Base-by-base conservation (phyloP, 2,888 invertebrate genomes). In the Aspidiotus destructor region DNA sequence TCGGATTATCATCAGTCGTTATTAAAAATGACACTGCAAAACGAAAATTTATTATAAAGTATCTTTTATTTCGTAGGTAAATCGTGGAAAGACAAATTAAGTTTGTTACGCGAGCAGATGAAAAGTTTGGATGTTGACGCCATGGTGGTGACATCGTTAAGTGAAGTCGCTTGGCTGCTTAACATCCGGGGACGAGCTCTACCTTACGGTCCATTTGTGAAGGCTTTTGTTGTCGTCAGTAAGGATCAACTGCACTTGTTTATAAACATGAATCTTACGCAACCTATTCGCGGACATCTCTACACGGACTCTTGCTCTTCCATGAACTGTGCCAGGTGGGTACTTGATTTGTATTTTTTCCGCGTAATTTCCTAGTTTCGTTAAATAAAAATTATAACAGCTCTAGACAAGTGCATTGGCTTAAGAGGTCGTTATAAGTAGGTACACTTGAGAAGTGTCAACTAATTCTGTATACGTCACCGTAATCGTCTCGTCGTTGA, bases 131-230 rank as follows among this genome's bases (percentile, higher is more conserved):
- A 81, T 0, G 86, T 84, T 0, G 87, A 89, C 73, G 89, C 89
- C 0, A 85, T 92, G 80, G 83, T 94, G 41, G 81, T 95, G 13
- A 91, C 92, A 0, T 87, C 92, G 0, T 78, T 94, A 68, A 92
- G 93, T 74, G 93, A 94, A 77, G 85, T 89, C 58, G 90, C 92
- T 0, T 94, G 93, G 88, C 78, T 94, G 44, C 80, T 93, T 48
- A 95, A 95, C 77, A 84, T 95, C 16, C 82, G 94, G n/a, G 93
- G 92, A 0, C 80, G 84, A 69, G 94, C 95, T 78, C 81, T 91
- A 71, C 87, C 87, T 0, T 86, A 85, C 76, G 88, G 87, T 0
- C 92, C 94, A 0, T 85, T 90, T 16, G 80, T 92, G 9, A 85
- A 86, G 75, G 85, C 89, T 54, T 92, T 90, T 76, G 82, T 86